These are phyloP conservation scores for Gymnocheta viridis DNA, from an alignment of 2,888 invertebrate species.

Conservation along the genomic window DNA sequence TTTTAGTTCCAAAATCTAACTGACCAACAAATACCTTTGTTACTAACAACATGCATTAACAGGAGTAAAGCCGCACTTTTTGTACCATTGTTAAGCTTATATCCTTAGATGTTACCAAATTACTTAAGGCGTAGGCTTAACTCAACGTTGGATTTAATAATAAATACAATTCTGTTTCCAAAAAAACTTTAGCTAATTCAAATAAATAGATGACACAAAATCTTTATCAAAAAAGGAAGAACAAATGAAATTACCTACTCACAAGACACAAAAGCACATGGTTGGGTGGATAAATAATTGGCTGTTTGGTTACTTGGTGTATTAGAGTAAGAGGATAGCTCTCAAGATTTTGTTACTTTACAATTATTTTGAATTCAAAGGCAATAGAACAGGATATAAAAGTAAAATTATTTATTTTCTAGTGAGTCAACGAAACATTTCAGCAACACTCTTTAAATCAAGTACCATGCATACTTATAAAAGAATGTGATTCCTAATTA, in stretches of 20 bases:
- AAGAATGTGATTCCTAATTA: slow-evolving; percentile 40
- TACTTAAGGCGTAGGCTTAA: too few relatives aligned
- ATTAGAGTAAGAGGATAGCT: background rate
- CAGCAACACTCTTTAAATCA: slow-evolving; percentile 12
- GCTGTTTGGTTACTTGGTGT: background rate
- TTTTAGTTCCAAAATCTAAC: too few relatives aligned
- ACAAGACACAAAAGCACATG: slow-evolving; percentile 10
- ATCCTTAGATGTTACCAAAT: too few relatives aligned
- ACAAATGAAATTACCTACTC: slow-evolving; percentile 6
- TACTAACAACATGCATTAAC: too few relatives aligned
- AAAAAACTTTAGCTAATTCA: slow-evolving; percentile 18
- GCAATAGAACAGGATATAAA: background rate
- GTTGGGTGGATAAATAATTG: background rate
- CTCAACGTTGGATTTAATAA: background rate
- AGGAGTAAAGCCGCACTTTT: too few relatives aligned
- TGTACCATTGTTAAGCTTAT: too few relatives aligned
- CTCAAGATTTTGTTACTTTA: slow-evolving; percentile 26
- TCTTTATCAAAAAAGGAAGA: background rate
- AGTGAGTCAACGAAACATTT: background rate
- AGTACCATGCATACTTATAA: slow-evolving; percentile 8
- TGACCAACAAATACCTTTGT: too few relatives aligned
- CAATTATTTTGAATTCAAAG: slow-evolving; percentile 11
- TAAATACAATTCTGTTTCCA: background rate
- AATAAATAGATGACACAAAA: slow-evolving; percentile 33
- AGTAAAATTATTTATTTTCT: background rate